These are phyloP conservation scores for Willowsia nigromaculata DNA, from an alignment of 2,888 invertebrate species.

Conservation along the genomic window DNA sequence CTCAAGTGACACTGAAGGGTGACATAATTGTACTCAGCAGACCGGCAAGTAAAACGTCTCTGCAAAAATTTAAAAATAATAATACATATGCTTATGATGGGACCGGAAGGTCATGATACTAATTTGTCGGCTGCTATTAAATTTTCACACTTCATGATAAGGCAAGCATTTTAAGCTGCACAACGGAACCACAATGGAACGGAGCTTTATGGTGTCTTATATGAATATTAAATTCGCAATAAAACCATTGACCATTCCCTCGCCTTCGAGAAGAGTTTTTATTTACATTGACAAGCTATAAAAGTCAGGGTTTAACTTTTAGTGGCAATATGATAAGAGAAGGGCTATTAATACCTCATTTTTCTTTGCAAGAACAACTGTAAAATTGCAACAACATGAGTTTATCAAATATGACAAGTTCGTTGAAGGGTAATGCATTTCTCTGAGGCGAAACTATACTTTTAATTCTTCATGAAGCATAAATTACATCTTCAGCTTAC, in stretches of 20 bases:
- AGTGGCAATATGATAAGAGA: background rate
- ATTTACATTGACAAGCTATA: background rate
- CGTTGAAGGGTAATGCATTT: background rate
- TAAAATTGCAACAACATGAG: background rate
- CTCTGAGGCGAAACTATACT: background rate
- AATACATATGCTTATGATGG: background rate
- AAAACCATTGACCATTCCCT: background rate
- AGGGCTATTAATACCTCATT: background rate
- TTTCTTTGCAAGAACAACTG: background rate
- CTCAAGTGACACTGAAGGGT: conserved; percentile 94
- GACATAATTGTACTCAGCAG: conserved; percentile 95
- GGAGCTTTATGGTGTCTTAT: background rate
- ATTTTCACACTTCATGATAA: background rate
- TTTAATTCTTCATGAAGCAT: conserved; percentile 7
- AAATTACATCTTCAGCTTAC: conserved; percentile 63
- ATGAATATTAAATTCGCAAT: background rate
- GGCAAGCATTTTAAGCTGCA: background rate
- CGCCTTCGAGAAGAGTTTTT: background rate
- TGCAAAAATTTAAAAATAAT: conserved; percentile 81
- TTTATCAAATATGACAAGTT: conserved; percentile 9
- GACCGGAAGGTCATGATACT: background rate
- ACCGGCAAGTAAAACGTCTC: conserved; percentile 94
- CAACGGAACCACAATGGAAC: background rate
- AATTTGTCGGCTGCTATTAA: background rate
- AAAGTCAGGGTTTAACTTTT: too few relatives aligned